Evolutionary conservation across 2,888 invertebrate genomes (phyloP).

Genomic region (Abrostola triplasia): DNA sequence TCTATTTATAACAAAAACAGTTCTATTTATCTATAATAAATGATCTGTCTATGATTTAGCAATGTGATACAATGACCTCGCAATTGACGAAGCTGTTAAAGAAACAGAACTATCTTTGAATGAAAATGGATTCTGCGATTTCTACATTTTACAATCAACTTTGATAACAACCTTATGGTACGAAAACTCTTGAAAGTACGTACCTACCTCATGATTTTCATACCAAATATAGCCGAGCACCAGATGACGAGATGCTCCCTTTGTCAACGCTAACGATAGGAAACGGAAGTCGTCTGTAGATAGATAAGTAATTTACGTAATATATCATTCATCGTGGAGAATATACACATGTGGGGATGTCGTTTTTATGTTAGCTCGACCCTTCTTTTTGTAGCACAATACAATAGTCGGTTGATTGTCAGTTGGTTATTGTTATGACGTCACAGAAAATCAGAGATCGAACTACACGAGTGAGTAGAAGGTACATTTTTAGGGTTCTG

Average conservation of each 20-base stretch:
- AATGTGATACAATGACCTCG: no score
- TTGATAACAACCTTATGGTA: no score
- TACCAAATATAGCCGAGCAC: slow-evolving; percentile 20
- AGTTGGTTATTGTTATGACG: slow-evolving; percentile 22
- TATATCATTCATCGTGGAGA: slow-evolving; percentile 50
- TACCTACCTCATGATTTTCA: slow-evolving; percentile 26
- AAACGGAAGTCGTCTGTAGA: slow-evolving; percentile 54
- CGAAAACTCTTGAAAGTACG: slow-evolving; percentile 5
- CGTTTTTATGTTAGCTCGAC: slow-evolving; percentile 39
- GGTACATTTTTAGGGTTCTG: no score
- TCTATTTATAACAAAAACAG: no score
- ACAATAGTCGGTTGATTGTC: slow-evolving; percentile 46
- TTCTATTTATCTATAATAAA: no score
- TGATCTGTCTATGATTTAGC: no score
- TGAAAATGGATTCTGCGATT: no score
- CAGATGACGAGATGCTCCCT: slow-evolving; percentile 32
- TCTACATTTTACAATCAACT: no score
- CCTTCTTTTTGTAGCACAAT: slow-evolving; percentile 42
- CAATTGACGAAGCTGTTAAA: no score
- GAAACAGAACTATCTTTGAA: no score
- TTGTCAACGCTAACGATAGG: slow-evolving; percentile 51
- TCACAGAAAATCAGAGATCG: slow-evolving; percentile 18
- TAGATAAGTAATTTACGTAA: slow-evolving; percentile 56
- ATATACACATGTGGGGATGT: slow-evolving; percentile 34
- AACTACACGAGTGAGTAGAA: no score